Percentiles rank a stretch among this genome's conserved stretches.
Conservation (phyloP, 2,113 vertebrate genomes). For the Seriola rivoliana region DNA sequence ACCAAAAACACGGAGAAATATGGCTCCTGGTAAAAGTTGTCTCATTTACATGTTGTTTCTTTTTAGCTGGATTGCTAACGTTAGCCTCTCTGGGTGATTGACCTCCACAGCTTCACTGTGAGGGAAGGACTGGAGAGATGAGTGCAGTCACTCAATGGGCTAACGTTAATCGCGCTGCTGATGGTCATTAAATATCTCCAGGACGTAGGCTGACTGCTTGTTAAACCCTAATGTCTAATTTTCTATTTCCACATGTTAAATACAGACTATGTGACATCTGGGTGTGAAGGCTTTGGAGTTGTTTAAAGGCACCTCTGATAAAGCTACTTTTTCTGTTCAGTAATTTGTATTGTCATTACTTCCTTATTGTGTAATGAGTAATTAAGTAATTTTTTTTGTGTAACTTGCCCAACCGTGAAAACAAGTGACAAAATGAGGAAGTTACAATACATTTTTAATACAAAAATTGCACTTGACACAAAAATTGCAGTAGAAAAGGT, state of each 20-base stretch:
- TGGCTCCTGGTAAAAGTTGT: no score
- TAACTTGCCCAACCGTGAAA: not conserved
- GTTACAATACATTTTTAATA: not conserved
- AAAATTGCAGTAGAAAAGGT: no score
- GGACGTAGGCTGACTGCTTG: not conserved
- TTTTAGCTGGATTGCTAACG: not conserved
- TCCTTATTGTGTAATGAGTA: not conserved
- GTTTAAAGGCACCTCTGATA: not conserved
- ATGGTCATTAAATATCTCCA: not conserved
- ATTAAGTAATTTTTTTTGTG: not conserved
- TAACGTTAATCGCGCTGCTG: not conserved
- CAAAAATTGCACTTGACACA: no score
- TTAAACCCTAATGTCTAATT: not conserved
- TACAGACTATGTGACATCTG: not conserved
- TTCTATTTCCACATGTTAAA: not conserved
- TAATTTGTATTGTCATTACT: not conserved
- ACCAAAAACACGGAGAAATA: no score
- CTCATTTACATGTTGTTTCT: not conserved
- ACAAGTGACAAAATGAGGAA: not conserved
- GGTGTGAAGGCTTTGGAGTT: not conserved
- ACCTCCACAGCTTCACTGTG: not conserved
- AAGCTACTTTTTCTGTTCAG: no score
- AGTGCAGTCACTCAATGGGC: not conserved
- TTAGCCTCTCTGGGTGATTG: not conserved
- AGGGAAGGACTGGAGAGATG: not conserved